Evolutionary conservation across 2,888 invertebrate species (phyloP).

Genomic region (Synanthedon vespiformis): DNA sequence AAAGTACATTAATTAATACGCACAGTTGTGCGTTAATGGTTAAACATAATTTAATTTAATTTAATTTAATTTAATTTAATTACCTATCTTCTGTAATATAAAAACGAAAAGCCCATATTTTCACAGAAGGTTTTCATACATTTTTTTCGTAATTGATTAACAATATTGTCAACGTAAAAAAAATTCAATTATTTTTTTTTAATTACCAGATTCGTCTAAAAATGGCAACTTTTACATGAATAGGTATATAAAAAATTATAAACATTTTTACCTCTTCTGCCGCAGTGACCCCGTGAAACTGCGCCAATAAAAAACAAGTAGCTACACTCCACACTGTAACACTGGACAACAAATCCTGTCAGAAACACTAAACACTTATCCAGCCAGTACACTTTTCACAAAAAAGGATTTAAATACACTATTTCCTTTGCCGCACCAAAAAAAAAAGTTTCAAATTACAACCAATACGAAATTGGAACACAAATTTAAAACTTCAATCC

Average conservation of each 20-base stretch:
- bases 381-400: neutral
- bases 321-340: neutral
- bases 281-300: neutral
- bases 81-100: too few species aligned
- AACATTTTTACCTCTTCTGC: neutral
- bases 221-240: neutral
- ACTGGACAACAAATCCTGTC: neutral
- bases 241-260: neutral
- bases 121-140: too few species aligned
- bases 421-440: neutral
- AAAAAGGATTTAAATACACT: neutral
- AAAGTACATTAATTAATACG: too few species aligned
- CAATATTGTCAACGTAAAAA: too few species aligned
- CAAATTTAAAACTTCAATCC: conserved; percentile 1
- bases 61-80: too few species aligned
- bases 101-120: too few species aligned
- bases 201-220: neutral
- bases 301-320: neutral
- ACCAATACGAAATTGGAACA: neutral
- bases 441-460: neutral
- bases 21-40: too few species aligned
- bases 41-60: too few species aligned
- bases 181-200: too few species aligned
- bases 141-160: too few species aligned
- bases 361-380: neutral